Percentiles rank a stretch among this genome's conserved stretches.
Conservation (phyloP, 2,888 invertebrate species). For the Leptogaster cylindrica region DNA sequence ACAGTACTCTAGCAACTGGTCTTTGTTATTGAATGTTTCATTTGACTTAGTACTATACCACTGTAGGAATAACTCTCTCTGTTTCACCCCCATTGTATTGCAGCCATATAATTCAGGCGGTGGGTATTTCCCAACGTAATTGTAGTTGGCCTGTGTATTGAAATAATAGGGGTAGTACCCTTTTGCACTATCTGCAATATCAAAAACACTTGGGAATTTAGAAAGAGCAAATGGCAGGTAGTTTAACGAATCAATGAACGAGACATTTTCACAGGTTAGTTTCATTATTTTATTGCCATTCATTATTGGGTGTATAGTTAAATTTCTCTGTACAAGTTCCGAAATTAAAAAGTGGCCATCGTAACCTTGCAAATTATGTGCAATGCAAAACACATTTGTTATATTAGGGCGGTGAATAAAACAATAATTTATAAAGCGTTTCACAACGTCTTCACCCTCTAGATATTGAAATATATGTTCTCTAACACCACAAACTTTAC, state of each 20-base stretch:
- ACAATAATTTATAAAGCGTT: slow-evolving; percentile 7
- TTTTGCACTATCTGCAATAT: slow-evolving; percentile 22
- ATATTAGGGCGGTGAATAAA: background rate
- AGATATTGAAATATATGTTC: background rate
- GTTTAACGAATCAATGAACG: slow-evolving; percentile 30
- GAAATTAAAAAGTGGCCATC: slow-evolving; percentile 31
- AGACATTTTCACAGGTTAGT: slow-evolving; percentile 19
- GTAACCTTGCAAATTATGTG: slow-evolving; percentile 26
- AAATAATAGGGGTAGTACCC: slow-evolving; percentile 36
- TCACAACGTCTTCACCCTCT: background rate
- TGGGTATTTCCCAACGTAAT: slow-evolving; percentile 25
- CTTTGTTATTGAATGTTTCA: slow-evolving; percentile 16
- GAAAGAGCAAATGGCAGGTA: slow-evolving; percentile 22
- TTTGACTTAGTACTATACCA: slow-evolving; percentile 28
- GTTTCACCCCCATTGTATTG: slow-evolving; percentile 14
- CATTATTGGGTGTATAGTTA: slow-evolving; percentile 31
- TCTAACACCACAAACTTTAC: background rate
- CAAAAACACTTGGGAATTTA: slow-evolving; percentile 35
- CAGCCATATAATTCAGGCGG: slow-evolving; percentile 24
- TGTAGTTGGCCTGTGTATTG: slow-evolving; percentile 18
- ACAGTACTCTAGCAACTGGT: slow-evolving; percentile 22
- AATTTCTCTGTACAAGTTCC: slow-evolving; percentile 19
- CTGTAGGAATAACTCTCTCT: slow-evolving; percentile 4
- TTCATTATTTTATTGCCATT: slow-evolving; percentile 30
- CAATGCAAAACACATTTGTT: slow-evolving; percentile 2